phyloP scores from a whole-genome alignment of 2,888 invertebrate species.

The Ommatoiulus sabulosus region DNA sequence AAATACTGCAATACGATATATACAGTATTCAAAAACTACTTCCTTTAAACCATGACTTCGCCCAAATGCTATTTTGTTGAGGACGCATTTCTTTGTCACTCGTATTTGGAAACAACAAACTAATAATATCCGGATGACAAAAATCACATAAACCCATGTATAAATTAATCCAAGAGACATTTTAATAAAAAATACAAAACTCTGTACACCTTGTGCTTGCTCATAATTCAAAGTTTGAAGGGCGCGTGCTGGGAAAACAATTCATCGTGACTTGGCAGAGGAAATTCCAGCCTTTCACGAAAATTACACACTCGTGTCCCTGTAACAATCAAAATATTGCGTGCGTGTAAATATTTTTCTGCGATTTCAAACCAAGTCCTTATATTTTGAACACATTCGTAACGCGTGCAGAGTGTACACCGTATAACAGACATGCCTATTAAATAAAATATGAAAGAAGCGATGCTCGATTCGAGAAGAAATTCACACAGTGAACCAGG shows the following conservation, averaged over 20 bases:
- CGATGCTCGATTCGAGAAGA: slow-evolving; percentile 18
- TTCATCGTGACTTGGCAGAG: neutral
- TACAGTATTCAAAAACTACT: too few relatives aligned
- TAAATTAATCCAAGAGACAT: slow-evolving; percentile 50
- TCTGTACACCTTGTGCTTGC: slow-evolving; percentile 17
- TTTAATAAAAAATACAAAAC: slow-evolving; percentile 55
- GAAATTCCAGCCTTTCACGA: neutral
- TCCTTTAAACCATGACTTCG: too few relatives aligned
- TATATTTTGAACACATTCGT: slow-evolving; percentile 16
- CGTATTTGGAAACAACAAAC: too few relatives aligned
- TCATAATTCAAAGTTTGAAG: neutral
- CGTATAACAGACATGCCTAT: neutral
- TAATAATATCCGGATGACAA: neutral
- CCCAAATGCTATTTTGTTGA: too few relatives aligned
- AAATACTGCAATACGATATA: too few relatives aligned
- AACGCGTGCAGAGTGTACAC: neutral
- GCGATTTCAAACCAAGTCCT: neutral
- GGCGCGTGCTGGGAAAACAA: neutral
- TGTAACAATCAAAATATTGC: slow-evolving; percentile 18
- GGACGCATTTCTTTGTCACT: too few relatives aligned
- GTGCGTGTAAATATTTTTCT: neutral
- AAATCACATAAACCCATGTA: neutral
- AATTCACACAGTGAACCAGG: neutral
- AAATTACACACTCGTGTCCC: neutral
- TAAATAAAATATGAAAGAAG: slow-evolving; percentile 23